Base-by-base conservation (phyloP, 2,113 vertebrate genomes). In the Microcebus murinus region DNA sequence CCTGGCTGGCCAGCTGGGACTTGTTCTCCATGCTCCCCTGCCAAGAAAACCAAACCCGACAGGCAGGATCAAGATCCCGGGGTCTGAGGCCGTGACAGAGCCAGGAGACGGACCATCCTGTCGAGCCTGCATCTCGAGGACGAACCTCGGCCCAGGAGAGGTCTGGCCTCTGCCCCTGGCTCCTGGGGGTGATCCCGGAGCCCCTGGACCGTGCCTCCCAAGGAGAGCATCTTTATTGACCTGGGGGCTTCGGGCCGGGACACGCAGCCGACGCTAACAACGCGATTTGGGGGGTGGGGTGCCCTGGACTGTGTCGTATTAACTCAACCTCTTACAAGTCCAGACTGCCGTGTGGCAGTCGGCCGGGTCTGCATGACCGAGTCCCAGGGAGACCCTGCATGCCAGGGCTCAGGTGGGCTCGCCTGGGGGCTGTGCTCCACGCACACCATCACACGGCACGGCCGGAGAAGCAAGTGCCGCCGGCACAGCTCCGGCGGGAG, bases 371-470 rank as follows among this genome's bases (percentile, higher is more conserved):
- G 4, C 18, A 7, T 11, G 18, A 48, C 20, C 7, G 23, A 57
- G 52, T 10, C 17, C 42, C 74, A 65, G 0, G 4, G 14, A 11
- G 25, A 42, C 25, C 52, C n/a, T 21, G 45, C 42, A n/a, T 9
- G 14, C 45, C 9, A 14, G 59, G 74, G 63, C 42, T 93, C 73
- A 76, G 73, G 23, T 4, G 52, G 87, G 50, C 11, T 2, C 68
- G 6, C 39, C 36, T 42, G 29, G 48, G 4, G 50, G 94, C 2
- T 4, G 7, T 23, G 31, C 31, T 39, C 45, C 10, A 1, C 0
- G 17, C 4, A 23, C 3, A 9, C 0, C 10, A 8, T 20, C 61
- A 9, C 9, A 27, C 2, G 3, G 9, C 34, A 1, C 1, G 2
- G 59, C 42, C 1, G 11, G 59, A 61, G 76, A 73, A 81, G 63